Conservation (phyloP, 2,888 invertebrate species). For the Ophonus ardosiacus region DNA sequence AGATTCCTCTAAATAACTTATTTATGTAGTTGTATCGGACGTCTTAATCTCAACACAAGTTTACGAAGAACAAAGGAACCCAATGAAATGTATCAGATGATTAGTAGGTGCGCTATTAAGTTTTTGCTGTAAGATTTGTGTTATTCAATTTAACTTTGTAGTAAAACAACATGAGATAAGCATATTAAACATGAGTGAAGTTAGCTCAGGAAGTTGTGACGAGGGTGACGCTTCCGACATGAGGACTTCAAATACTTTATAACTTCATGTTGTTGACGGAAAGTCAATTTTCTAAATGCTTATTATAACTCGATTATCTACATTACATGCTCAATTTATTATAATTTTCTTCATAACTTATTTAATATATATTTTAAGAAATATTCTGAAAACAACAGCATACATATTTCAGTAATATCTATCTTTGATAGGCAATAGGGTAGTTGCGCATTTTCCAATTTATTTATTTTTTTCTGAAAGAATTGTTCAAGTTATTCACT, state of each 20-base stretch:
- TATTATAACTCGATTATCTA: background rate
- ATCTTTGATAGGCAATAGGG: too few species aligned
- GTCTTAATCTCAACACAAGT: background rate
- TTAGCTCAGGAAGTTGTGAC: constrained; percentile 1
- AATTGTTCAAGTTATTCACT: too few species aligned
- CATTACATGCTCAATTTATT: background rate
- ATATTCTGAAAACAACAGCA: too few species aligned
- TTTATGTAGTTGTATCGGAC: constrained; percentile 20
- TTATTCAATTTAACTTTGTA: constrained; percentile 28
- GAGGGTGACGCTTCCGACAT: constrained; percentile 24
- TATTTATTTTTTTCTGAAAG: too few species aligned
- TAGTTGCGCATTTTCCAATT: too few species aligned
- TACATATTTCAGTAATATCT: too few species aligned
- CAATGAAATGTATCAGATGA: constrained; percentile 10
- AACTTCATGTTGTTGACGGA: background rate
- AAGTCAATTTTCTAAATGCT: background rate
- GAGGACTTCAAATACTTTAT: background rate
- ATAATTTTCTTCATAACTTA: too few species aligned
- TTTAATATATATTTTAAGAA: too few species aligned
- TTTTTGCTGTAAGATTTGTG: constrained; percentile 28
- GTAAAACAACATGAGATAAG: constrained; percentile 19
- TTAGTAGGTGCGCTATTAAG: constrained; percentile 33
- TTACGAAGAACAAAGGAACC: constrained; percentile 5
- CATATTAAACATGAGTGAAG: constrained; percentile 11
- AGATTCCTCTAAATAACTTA: constrained; percentile 8